Evolutionary conservation across 2,888 invertebrate genomes (phyloP), one percentile per base, ranked within the genome.

Genomic region (Tenthredo distinguenda): DNA sequence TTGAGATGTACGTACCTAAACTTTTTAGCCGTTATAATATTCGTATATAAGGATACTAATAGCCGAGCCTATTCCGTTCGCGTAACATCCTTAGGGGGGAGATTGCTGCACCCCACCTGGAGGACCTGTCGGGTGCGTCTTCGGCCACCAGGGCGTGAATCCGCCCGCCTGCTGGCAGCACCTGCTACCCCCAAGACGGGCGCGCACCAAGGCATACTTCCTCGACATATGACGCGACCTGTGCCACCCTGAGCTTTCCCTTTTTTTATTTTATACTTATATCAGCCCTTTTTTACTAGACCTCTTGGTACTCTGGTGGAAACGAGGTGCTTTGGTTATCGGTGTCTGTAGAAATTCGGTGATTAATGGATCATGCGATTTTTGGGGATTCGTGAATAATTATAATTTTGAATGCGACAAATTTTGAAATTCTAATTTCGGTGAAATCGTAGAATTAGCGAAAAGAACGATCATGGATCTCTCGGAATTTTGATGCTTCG

Each of bases 101-200:
- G 37, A 84, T 50, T n/a, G 40, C 26, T 47, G 74, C 84, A 84
- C 58, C 74, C 58, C 47, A 65, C 76, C 85, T 72, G 87, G 79
- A 86, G 86, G 87, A 89, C 89, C 88, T 91, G 83, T 83, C 68
- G 68, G 83, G 86, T 86, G 62, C 84, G 58, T 84, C 84, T 87
- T 87, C 91, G 91, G 91, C 91, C 93, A 92, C 88, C 92, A 92
- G 92, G 92, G 89, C 93, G 93, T 93, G 92, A 93, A 92, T 93
- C 93, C 93, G 93, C 91, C 88, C 43, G 89, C 90, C 90, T 89
- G 88, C 82, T 58, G 68, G 37, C 31, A 88, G 89, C 92, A 93
- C 92, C 93, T 93, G 92, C 92, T 92, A 91, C 92, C 93, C 93
- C 93, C 93, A 92, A 92, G 92, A 93, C 91, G 90, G 87, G 88